phyloP scores from a whole-genome alignment of 2,113 vertebrate species.

The Pelobates fuscus region DNA sequence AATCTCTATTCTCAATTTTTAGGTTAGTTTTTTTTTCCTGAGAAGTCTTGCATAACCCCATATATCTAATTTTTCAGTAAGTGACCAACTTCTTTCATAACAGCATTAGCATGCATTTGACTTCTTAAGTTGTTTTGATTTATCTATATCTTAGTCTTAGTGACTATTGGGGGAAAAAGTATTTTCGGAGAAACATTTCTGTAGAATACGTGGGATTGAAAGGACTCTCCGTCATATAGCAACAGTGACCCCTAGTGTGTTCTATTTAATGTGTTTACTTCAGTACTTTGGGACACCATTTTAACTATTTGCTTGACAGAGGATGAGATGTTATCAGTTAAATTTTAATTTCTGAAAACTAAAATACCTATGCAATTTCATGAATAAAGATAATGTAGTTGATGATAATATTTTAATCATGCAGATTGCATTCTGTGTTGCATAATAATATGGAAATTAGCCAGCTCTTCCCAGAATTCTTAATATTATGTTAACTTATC shows the following conservation, averaged over 20 bases:
- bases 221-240: slow-evolving; percentile 66
- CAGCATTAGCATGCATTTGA: background rate
- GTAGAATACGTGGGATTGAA: slow-evolving; percentile 46
- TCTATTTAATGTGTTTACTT: slow-evolving; percentile 56
- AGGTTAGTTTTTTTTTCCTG: background rate
- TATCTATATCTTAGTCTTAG: slow-evolving; percentile 38
- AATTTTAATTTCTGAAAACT: too few species aligned
- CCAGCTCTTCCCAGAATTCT: too few species aligned
- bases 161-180: slow-evolving; percentile 4
- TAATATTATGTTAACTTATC: too few species aligned
- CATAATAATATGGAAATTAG: too few species aligned
- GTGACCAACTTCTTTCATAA: slow-evolving; percentile 37
- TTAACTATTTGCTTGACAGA: too few species aligned
- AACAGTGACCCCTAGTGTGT: slow-evolving; percentile 82
- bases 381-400: too few species aligned
- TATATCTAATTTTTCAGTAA: slow-evolving; percentile 30
- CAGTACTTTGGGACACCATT: too few species aligned
- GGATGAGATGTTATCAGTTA: too few species aligned
- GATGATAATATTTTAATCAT: too few species aligned
- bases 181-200: slow-evolving; percentile 26
- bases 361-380: too few species aligned
- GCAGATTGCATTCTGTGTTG: too few species aligned
- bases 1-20: too few species aligned
- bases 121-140: slow-evolving; percentile 45
- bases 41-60: slow-evolving; percentile 6